These are phyloP conservation scores for Beroe forskalii DNA, from an alignment of 37 sponge, comb jelly and placozoan species.

Conservation along the genomic window DNA sequence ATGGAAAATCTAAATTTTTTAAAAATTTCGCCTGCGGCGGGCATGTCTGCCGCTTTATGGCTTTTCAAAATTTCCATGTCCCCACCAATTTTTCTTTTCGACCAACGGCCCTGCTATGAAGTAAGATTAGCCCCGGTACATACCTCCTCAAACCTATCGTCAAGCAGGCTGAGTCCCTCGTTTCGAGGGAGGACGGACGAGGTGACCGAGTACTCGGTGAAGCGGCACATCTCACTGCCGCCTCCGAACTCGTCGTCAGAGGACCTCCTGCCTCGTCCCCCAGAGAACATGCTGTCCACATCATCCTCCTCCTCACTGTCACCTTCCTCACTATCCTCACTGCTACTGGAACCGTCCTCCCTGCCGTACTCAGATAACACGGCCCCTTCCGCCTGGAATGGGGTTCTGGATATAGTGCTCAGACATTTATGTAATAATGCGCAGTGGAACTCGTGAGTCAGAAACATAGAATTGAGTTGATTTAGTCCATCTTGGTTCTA, in stretches of 20 bases:
- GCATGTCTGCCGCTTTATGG: too few species aligned
- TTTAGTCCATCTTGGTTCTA: too few species aligned
- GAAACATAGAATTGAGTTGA: too few species aligned
- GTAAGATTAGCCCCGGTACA: too few species aligned
- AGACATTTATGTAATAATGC: too few species aligned
- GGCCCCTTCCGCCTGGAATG: constrained; percentile 65
- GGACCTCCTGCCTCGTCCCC: background rate
- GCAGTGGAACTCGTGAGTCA: too few species aligned
- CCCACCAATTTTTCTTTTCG: too few species aligned
- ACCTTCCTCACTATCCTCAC: constrained; percentile 20
- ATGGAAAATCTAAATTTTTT: too few species aligned
- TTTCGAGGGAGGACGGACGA: constrained; percentile 86
- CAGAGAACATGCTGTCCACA: background rate
- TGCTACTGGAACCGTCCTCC: background rate
- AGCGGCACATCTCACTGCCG: constrained; percentile 66
- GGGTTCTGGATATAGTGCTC: background rate
- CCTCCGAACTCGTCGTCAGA: constrained; percentile 42
- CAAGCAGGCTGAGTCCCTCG: constrained; percentile 83
- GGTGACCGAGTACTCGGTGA: constrained; percentile 87
- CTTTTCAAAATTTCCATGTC: too few species aligned
- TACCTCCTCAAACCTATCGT: constrained; percentile 90
- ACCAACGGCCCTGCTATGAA: too few species aligned
- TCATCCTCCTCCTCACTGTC: constrained; percentile 60
- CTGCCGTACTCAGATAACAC: background rate
- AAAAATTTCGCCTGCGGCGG: too few species aligned